phyloP scores from a whole-genome alignment of 2,888 invertebrate species.

The Epinotia ramella region DNA sequence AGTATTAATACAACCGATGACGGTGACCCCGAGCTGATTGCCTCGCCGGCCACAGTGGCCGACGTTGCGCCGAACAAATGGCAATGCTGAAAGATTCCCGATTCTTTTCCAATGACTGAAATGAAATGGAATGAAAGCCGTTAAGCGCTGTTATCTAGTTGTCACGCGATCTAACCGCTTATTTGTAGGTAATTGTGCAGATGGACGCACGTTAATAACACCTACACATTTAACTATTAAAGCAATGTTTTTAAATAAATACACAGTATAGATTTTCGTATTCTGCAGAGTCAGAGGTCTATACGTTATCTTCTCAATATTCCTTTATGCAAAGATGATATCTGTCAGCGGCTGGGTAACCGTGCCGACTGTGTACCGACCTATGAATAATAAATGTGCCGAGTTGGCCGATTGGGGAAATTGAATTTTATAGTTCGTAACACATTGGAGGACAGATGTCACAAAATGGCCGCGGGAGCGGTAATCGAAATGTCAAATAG shows the following conservation, averaged over 20 bases:
- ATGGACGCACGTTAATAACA: neutral
- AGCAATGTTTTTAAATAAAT: constrained; percentile 9
- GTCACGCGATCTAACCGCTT: constrained; percentile 68
- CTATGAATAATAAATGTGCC: constrained; percentile 85
- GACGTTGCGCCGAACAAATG: constrained; percentile 66
- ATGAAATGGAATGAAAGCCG: constrained; percentile 32
- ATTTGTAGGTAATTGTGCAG: constrained; percentile 56
- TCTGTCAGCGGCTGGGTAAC: constrained; percentile 79
- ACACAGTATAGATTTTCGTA: constrained; percentile 62
- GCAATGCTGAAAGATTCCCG: constrained; percentile 59
- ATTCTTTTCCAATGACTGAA: constrained; percentile 60
- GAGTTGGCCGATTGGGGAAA: constrained; percentile 84
- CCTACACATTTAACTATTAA: neutral
- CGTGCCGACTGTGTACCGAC: constrained; percentile 73
- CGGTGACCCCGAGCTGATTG: constrained; percentile 67
- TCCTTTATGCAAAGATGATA: constrained; percentile 84
- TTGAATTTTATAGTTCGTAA: constrained; percentile 85
- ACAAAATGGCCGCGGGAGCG: constrained; percentile 78
- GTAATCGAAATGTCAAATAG: constrained; percentile 84
- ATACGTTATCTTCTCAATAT: constrained; percentile 77
- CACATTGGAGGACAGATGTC: constrained; percentile 84
- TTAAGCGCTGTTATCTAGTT: constrained; percentile 47
- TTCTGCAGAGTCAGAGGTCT: constrained; percentile 70
- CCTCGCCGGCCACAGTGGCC: constrained; percentile 37
- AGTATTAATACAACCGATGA: constrained; percentile 61